phyloP scores from a whole-genome alignment of 2,888 invertebrate species.

The Mallateleia sp. region DNA sequence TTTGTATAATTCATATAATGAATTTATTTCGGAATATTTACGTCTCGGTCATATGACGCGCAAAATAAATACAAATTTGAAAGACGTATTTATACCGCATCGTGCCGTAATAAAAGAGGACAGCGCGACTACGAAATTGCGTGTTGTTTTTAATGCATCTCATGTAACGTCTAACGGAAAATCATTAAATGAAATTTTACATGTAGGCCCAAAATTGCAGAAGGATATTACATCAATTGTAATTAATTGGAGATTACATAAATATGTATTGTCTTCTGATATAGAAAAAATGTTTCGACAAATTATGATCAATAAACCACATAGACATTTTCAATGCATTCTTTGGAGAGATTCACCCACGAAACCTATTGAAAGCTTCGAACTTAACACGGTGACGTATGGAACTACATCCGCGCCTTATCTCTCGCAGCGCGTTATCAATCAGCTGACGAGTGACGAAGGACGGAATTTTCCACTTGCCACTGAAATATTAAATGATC shows the following conservation, averaged over 20 bases:
- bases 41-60: not conserved
- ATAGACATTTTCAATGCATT: not conserved
- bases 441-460: constrained; percentile 1
- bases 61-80: no score
- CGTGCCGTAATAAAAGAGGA: not conserved
- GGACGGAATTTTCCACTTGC: not conserved
- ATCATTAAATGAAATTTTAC: not conserved
- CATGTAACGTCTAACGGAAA: not conserved
- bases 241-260: not conserved
- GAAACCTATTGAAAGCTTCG: no score
- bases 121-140: constrained; percentile 1
- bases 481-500: not conserved
- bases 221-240: not conserved
- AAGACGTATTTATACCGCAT: not conserved
- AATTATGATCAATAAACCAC: not conserved
- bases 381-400: constrained; percentile 7
- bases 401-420: not conserved
- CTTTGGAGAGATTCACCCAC: no score
- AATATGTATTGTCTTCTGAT: not conserved
- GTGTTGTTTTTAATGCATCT: constrained; percentile 16
- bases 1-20: no score
- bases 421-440: not conserved
- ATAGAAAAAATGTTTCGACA: constrained; percentile 22
- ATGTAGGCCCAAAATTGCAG: not conserved
- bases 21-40: not conserved